Evolutionary conservation across 2,797 vertebrate genomes (phyloP).

Genomic region (Garrulus glandarius): DNA sequence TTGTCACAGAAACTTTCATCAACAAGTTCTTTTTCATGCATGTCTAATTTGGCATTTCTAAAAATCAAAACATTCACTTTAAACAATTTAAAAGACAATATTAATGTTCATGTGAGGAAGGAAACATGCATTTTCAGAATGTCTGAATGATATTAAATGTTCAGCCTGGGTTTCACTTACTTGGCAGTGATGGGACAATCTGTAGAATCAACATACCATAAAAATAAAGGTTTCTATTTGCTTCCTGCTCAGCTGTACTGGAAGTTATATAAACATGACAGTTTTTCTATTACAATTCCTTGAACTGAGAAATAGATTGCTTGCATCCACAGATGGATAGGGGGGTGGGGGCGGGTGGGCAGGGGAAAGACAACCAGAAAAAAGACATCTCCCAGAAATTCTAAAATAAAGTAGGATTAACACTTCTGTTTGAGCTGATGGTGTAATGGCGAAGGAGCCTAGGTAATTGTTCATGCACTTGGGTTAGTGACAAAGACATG

Average conservation of each 20-base stretch:
- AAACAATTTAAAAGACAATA: slow-evolving; percentile 14
- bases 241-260: slow-evolving; percentile 17
- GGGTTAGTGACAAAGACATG: background rate
- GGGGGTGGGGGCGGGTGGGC: no score
- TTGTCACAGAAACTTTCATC: background rate
- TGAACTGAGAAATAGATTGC: slow-evolving; percentile 41
- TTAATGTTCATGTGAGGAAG: background rate
- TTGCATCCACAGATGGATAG: background rate
- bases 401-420: background rate
- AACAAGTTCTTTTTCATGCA: background rate
- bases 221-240: slow-evolving; percentile 36
- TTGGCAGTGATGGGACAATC: background rate
- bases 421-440: background rate
- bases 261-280: slow-evolving; percentile 53
- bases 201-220: background rate
- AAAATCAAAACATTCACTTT: slow-evolving; percentile 7
- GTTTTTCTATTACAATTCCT: slow-evolving; percentile 51
- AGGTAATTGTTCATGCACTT: background rate
- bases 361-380: rapidly evolving
- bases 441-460: background rate
- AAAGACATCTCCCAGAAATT: background rate
- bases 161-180: background rate
- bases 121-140: background rate
- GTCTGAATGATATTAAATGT: background rate
- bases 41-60: background rate